phyloP scores from a whole-genome alignment of 1,140 invertebrate genomes.

The Zaprionus tsacasi region DNA sequence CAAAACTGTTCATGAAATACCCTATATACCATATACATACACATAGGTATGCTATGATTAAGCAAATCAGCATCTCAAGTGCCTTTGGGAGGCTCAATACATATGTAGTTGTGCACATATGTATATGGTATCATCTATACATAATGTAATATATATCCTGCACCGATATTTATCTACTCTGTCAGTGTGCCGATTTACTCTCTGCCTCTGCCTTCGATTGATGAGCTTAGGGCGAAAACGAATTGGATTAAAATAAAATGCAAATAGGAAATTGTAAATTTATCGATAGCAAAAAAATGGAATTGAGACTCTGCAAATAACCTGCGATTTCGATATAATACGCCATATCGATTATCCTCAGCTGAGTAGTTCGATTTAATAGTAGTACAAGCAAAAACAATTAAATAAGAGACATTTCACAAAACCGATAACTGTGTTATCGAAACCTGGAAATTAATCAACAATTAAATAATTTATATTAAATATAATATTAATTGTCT shows the following conservation, averaged over 20 bases:
- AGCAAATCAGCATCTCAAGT: background rate
- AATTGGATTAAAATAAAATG: conserved; percentile 36
- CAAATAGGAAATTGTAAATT: conserved; percentile 52
- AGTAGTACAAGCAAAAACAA: no score
- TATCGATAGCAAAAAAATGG: background rate
- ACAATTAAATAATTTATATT: no score
- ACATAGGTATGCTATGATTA: background rate
- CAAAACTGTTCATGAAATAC: no score
- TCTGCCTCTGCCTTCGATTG: conserved; percentile 32
- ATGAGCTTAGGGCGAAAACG: conserved; percentile 58
- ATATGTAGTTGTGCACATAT: background rate
- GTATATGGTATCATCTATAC: background rate
- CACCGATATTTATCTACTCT: background rate
- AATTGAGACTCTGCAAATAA: no score
- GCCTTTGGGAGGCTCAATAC: conserved; percentile 1
- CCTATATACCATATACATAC: background rate
- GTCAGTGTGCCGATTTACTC: background rate
- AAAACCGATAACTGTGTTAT: no score
- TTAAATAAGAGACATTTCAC: no score
- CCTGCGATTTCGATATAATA: no score
- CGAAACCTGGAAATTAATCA: no score
- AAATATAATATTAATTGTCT: no score
- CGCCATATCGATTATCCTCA: no score
- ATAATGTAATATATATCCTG: background rate
- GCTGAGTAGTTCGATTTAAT: no score